These are phyloP conservation scores for Ophioninae sp. DNA, from an alignment of 2,888 invertebrate genomes.

Conservation along the genomic window DNA sequence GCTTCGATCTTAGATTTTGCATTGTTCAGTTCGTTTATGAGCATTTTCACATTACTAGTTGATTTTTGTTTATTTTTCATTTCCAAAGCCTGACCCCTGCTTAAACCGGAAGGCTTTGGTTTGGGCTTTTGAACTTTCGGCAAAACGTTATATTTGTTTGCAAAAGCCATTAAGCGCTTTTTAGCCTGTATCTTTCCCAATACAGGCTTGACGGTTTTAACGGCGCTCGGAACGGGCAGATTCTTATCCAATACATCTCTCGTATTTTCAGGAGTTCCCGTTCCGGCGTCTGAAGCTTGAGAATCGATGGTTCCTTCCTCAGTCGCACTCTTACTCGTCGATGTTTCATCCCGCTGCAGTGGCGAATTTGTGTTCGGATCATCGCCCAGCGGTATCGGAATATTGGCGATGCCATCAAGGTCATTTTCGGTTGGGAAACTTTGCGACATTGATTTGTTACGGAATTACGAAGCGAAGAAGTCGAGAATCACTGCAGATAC, in stretches of 20 bases:
- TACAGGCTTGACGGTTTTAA: conserved; percentile 77
- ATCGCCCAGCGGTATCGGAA: conserved; percentile 42
- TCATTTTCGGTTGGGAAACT: conserved; percentile 45
- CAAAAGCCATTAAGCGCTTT: conserved; percentile 79
- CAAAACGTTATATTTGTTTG: conserved; percentile 75
- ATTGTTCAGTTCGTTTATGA: conserved; percentile 63
- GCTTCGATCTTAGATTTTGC: conserved; percentile 65
- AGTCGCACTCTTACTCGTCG: conserved; percentile 11
- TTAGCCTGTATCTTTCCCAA: conserved; percentile 79
- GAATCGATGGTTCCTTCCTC: conserved; percentile 64
- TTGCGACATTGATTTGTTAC: conserved; percentile 52
- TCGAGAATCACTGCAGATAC: not conserved
- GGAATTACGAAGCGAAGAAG: not conserved
- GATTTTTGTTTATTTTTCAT: conserved; percentile 57
- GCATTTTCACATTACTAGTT: conserved; percentile 54
- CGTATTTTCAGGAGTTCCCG: conserved; percentile 75
- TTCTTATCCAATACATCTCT: conserved; percentile 62
- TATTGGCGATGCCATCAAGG: conserved; percentile 38
- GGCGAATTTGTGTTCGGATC: conserved; percentile 30
- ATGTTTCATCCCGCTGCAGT: conserved; percentile 20
- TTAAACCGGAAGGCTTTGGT: conserved; percentile 58
- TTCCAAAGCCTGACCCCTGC: conserved; percentile 35
- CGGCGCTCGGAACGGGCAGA: conserved; percentile 68
- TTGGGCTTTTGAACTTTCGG: conserved; percentile 71
- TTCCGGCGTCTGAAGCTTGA: conserved; percentile 67